Conservation (phyloP, 2,888 invertebrate genomes). For the Drosophila lacicola region DNA sequence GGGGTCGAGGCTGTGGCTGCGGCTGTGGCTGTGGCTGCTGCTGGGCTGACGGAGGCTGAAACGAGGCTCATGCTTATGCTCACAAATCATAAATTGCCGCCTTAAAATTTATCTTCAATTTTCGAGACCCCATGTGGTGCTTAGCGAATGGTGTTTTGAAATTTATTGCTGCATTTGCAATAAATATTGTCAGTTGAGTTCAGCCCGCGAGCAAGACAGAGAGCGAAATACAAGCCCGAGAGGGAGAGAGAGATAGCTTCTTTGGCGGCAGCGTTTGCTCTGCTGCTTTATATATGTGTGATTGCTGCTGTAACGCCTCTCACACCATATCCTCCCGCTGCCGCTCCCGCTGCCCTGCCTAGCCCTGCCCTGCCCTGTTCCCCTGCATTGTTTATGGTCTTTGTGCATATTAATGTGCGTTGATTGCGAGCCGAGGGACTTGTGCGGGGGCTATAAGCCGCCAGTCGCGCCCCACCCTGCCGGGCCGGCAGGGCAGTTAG, state of each 20-base stretch:
- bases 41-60: slow-evolving; percentile 28
- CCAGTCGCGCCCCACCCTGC: slow-evolving; percentile 19
- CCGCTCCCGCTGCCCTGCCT: background rate
- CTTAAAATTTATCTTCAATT: slow-evolving; percentile 85
- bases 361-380: background rate
- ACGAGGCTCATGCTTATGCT: slow-evolving; percentile 76
- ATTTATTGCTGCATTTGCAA: slow-evolving; percentile 83
- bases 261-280: slow-evolving; percentile 57
- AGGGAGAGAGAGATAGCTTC: slow-evolving; percentile 36
- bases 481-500: slow-evolving; percentile 38
- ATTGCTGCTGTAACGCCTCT: slow-evolving; percentile 68
- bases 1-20: slow-evolving; percentile 30
- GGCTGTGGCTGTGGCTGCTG: slow-evolving; percentile 10
- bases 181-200: slow-evolving; percentile 80
- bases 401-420: slow-evolving; percentile 83
- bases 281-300: slow-evolving; percentile 47
- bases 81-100: slow-evolving; percentile 85
- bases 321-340: slow-evolving; percentile 38
- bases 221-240: background rate
- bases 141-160: slow-evolving; percentile 81
- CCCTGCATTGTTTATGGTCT: slow-evolving; percentile 78
- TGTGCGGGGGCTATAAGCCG: slow-evolving; percentile 47
- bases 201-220: slow-evolving; percentile 19
- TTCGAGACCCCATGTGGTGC: slow-evolving; percentile 82
- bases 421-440: slow-evolving; percentile 68